These are phyloP conservation scores for Lydus trimaculatus DNA, from an alignment of 2,888 invertebrate genomes.

Conservation along the genomic window DNA sequence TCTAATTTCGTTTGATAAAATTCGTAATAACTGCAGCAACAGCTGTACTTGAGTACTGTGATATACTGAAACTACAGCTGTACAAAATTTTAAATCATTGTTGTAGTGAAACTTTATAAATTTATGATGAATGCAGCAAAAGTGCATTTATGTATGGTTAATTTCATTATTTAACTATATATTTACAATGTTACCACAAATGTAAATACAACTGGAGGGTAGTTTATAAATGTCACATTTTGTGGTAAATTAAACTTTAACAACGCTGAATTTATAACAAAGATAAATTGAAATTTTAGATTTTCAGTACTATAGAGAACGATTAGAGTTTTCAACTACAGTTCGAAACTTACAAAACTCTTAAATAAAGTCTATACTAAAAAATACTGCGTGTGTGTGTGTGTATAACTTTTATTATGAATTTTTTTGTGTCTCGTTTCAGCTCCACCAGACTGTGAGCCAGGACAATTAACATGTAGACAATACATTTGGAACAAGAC, in stretches of 20 bases:
- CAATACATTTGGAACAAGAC: constrained; percentile 96
- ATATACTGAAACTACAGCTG: too few species aligned
- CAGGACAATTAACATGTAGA: constrained; percentile 88
- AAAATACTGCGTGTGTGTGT: background rate
- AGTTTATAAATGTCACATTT: background rate
- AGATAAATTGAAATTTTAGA: background rate
- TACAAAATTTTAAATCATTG: background rate
- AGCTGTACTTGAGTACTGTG: background rate
- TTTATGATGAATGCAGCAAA: background rate
- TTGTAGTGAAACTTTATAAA: background rate
- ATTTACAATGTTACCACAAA: background rate
- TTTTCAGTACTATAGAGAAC: background rate
- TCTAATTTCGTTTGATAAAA: background rate
- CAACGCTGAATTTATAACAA: background rate
- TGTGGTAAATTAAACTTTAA: background rate
- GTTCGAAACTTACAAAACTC: background rate
- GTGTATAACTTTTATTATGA: background rate
- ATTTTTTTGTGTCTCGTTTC: constrained; percentile 49
- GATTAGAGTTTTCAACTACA: background rate
- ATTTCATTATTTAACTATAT: background rate
- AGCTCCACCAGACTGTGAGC: constrained; percentile 96
- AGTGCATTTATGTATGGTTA: background rate
- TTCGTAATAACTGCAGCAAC: background rate
- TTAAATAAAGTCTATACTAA: background rate
- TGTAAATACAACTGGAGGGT: constrained; percentile 1